phyloP scores from a whole-genome alignment of 1,140 invertebrate genomes.

The Latrodectus geometricus region DNA sequence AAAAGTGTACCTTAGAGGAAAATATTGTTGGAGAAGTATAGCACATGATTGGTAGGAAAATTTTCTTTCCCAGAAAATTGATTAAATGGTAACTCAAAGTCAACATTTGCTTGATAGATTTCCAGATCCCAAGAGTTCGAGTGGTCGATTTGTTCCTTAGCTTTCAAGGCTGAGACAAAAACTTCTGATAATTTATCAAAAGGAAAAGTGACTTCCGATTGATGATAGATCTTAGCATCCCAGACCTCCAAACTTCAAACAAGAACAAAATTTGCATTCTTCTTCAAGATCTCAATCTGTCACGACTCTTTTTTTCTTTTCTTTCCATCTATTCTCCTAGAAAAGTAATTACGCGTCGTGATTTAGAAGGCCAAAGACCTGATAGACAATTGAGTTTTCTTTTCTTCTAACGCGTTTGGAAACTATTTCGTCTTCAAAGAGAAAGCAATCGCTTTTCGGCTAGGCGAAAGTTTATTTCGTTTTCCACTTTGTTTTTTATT shows the following conservation, averaged over 20 bases:
- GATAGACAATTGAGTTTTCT: slow-evolving; percentile 39
- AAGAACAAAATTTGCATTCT: slow-evolving; percentile 56
- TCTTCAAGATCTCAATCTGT: slow-evolving; percentile 37
- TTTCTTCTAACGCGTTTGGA: slow-evolving; percentile 1
- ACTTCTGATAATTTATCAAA: slow-evolving; percentile 51
- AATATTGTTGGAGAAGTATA: neutral
- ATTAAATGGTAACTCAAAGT: neutral
- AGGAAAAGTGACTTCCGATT: slow-evolving; percentile 44
- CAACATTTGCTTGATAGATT: neutral
- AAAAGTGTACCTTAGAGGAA: neutral
- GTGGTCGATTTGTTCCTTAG: neutral
- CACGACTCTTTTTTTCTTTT: slow-evolving; percentile 5
- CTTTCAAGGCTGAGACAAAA: slow-evolving; percentile 8
- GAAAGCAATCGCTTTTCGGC: slow-evolving; percentile 13
- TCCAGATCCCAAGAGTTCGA: neutral
- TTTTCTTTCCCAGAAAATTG: neutral
- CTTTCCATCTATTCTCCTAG: neutral
- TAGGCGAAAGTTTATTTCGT: neutral
- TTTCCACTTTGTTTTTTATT: no score
- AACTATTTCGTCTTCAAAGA: slow-evolving; percentile 9
- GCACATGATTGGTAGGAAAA: neutral
- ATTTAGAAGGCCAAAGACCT: slow-evolving; percentile 36
- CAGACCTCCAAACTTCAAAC: slow-evolving; percentile 33
- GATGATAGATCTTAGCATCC: slow-evolving; percentile 41
- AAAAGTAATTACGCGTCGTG: slow-evolving; percentile 54